phyloP scores from a whole-genome alignment of 2,797 vertebrate genomes.

The Xenopus petersii region DNA sequence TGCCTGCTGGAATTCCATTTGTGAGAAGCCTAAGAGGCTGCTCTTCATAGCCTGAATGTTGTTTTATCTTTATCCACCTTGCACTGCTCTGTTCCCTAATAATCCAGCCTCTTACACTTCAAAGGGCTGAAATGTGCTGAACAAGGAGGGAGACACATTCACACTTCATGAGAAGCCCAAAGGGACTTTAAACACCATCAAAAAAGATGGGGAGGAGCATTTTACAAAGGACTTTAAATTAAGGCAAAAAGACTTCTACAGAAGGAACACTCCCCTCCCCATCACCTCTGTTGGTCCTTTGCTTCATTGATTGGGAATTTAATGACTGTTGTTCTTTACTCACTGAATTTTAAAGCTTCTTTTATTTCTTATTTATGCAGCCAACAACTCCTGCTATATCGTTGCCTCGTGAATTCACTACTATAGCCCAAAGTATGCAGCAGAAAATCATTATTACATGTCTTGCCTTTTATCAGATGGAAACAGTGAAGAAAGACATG shows the following conservation, averaged over 20 bases:
- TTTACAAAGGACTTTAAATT: constrained; percentile 15
- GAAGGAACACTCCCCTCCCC: not conserved
- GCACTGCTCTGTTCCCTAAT: constrained; percentile 41
- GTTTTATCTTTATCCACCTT: constrained; percentile 47
- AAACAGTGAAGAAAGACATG: too few relatives aligned
- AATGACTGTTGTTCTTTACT: not conserved
- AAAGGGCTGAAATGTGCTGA: constrained; percentile 44
- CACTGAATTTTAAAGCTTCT: not conserved
- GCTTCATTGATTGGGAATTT: constrained; percentile 13
- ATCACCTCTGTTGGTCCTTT: not conserved
- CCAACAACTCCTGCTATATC: not conserved
- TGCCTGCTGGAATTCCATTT: constrained; percentile 35
- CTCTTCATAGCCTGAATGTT: constrained; percentile 21
- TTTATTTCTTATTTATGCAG: not conserved
- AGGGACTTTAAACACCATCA: constrained; percentile 36
- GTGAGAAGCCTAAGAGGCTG: not conserved
- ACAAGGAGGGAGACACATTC: constrained; percentile 32
- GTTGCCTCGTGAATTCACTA: not conserved
- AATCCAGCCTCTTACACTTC: constrained; percentile 46
- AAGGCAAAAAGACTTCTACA: constrained; percentile 14
- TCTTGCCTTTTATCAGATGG: not conserved
- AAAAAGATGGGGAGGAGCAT: constrained; percentile 15
- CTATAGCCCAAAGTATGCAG: not conserved
- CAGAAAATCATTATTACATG: not conserved
- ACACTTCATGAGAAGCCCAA: constrained; percentile 28